A percentile compares a stretch with the other conserved stretches of the same genome.
phyloP scores from a whole-genome alignment of 2,797 vertebrate genomes.

The Trichosurus vulpecula region DNA sequence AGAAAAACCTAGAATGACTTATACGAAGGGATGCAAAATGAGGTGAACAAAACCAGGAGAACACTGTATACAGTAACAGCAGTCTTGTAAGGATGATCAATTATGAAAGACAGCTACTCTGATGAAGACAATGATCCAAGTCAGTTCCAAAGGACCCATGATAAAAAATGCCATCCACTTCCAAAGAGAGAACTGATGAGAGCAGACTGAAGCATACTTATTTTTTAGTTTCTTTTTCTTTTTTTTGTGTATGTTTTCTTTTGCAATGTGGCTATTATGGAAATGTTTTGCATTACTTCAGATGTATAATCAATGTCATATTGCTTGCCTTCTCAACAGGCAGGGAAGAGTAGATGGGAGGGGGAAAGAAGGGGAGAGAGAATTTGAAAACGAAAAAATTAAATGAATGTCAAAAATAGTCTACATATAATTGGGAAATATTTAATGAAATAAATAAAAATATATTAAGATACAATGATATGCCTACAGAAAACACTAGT shows the following conservation, averaged over 20 bases:
- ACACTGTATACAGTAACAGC: background rate
- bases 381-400: background rate
- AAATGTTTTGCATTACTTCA: background rate
- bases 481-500: background rate
- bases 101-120: background rate
- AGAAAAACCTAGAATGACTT: background rate
- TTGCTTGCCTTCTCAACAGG: background rate
- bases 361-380: background rate
- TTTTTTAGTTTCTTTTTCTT: background rate
- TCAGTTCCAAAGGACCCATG: background rate
- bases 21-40: background rate
- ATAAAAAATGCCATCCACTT: background rate
- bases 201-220: background rate
- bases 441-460: background rate
- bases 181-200: background rate
- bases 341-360: background rate
- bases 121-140: background rate
- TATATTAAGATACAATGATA: background rate
- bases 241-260: background rate
- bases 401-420: background rate
- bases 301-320: background rate
- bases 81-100: background rate
- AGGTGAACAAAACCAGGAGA: background rate
- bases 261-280: background rate
- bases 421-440: background rate